Evolutionary conservation across 1,140 invertebrate genomes (phyloP).

Genomic region (Leptoteleia sp.): DNA sequence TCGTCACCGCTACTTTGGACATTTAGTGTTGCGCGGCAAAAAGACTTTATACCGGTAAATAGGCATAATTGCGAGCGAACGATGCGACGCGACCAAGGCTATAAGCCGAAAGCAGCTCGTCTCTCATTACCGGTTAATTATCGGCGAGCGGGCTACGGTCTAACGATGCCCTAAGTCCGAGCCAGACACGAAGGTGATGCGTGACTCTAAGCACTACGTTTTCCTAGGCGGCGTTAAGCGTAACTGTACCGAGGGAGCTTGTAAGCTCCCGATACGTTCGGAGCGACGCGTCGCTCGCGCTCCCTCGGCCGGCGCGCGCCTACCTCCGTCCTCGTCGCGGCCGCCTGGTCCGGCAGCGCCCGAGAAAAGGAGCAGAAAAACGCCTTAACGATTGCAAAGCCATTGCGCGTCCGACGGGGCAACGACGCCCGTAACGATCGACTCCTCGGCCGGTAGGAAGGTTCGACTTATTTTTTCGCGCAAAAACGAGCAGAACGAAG

Average conservation of each 20-base stretch:
- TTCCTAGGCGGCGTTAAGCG: conserved; percentile 55
- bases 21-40: conserved; percentile 14
- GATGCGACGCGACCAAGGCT: conserved; percentile 41
- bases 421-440: conserved; percentile 54
- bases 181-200: conserved; percentile 60
- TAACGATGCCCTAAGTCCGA: conserved; percentile 47
- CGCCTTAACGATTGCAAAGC: conserved; percentile 54
- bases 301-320: not conserved
- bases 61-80: conserved; percentile 35
- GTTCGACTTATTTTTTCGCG: conserved; percentile 54
- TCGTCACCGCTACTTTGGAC: conserved; percentile 12
- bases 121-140: conserved; percentile 69
- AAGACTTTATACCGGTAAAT: conserved; percentile 50
- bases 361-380: conserved; percentile 48
- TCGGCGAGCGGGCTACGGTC: conserved; percentile 39
- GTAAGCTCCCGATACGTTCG: conserved; percentile 42
- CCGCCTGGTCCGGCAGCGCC: conserved; percentile 14
- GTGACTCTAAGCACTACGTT: conserved; percentile 63
- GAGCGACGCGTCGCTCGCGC: no score
- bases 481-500: conserved; percentile 41
- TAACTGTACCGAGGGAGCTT: conserved; percentile 61
- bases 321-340: conserved; percentile 10
- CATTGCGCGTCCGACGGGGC: conserved; percentile 45
- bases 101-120: conserved; percentile 58
- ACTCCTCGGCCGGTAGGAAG: conserved; percentile 43